Percentiles rank a stretch among this genome's conserved stretches.
Conservation (phyloP, 2,888 invertebrate genomes). For the Eupithecia exiguata region DNA sequence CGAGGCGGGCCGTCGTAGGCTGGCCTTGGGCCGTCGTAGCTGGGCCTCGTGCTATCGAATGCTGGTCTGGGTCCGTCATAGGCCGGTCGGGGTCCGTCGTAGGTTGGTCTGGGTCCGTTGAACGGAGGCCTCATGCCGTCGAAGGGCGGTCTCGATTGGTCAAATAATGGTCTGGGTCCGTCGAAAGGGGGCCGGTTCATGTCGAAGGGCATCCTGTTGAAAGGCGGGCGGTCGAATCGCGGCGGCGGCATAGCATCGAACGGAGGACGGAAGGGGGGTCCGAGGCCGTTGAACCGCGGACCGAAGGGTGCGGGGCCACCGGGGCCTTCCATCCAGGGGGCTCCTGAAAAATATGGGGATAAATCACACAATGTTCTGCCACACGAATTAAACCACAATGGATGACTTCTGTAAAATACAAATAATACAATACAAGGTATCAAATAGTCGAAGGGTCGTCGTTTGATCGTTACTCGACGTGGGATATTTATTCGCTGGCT, state of each 20-base stretch:
- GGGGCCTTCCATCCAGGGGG: conserved; percentile 77
- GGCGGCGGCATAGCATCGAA: conserved; percentile 61
- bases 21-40: conserved; percentile 65
- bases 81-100: conserved; percentile 60
- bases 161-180: conserved; percentile 54
- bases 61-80: conserved; percentile 62
- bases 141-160: conserved; percentile 54
- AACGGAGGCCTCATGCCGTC: conserved; percentile 60
- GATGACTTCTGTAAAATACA: neutral
- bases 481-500: neutral
- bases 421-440: neutral
- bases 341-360: conserved; percentile 46
- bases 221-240: conserved; percentile 61
- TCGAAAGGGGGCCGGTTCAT: conserved; percentile 58
- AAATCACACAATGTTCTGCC: conserved; percentile 12
- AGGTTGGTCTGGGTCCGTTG: conserved; percentile 57
- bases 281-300: conserved; percentile 77
- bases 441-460: neutral
- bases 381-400: neutral
- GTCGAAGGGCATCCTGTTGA: conserved; percentile 56
- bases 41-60: conserved; percentile 57
- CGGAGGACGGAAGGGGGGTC: conserved; percentile 62
- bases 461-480: neutral
- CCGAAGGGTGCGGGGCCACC: conserved; percentile 60
- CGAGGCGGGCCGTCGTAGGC: conserved; percentile 61